These are phyloP conservation scores for Porites divaricata DNA, from an alignment of 92 coral and sea anemone genomes.

Conservation along the genomic window DNA sequence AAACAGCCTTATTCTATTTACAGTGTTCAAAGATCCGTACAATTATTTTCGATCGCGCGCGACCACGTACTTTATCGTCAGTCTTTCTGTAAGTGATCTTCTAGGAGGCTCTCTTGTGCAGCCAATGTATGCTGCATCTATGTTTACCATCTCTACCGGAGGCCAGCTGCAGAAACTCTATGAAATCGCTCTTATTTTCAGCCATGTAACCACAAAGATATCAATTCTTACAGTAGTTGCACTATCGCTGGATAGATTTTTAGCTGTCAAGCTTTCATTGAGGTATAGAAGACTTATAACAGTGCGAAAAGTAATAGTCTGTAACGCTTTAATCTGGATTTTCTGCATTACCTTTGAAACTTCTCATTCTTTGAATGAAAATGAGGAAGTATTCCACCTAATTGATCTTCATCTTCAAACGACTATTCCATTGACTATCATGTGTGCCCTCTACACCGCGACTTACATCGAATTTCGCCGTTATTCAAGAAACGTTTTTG, in stretches of 20 bases:
- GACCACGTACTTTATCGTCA: conserved; percentile 50
- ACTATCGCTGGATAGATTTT: conserved; percentile 66
- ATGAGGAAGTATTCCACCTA: conserved; percentile 46
- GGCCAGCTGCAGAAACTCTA: conserved; percentile 18
- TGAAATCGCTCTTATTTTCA: conserved; percentile 46
- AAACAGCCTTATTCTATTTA: conserved; percentile 74
- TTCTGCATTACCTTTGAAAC: conserved; percentile 57
- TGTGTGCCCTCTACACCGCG: conserved; percentile 47
- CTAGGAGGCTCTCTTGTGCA: conserved; percentile 65
- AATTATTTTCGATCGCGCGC: conserved; percentile 65
- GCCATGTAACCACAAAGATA: conserved; percentile 67
- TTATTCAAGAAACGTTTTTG: conserved; percentile 65
- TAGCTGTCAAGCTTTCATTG: conserved; percentile 65
- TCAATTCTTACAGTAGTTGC: conserved; percentile 72
- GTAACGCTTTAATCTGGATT: conserved; percentile 57
- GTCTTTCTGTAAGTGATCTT: conserved; percentile 71
- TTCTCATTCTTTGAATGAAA: conserved; percentile 34
- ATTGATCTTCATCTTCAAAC: conserved; percentile 76
- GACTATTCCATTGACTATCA: conserved; percentile 52
- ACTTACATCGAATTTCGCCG: conserved; percentile 68
- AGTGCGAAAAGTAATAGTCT: conserved; percentile 35
- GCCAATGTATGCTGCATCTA: conserved; percentile 45
- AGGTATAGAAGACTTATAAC: conserved; percentile 58
- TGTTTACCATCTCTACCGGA: conserved; percentile 45
- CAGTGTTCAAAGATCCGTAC: conserved; percentile 68